Evolutionary conservation across 2,797 vertebrate species (phyloP), one percentile per base, ranked within the genome.

Genomic region (Chiloscyllium punctatum): DNA sequence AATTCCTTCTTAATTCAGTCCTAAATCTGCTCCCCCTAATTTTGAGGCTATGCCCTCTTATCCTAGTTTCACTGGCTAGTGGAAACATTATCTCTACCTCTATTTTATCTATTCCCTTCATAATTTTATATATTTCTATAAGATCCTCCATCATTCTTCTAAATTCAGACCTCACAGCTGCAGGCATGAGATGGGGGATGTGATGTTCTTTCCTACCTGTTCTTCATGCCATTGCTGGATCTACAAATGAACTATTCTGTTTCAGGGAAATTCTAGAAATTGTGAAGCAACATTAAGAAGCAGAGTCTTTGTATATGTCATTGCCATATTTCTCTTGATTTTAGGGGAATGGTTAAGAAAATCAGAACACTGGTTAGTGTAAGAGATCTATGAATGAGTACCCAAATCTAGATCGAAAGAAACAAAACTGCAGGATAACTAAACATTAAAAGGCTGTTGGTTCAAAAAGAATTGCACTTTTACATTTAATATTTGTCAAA

Each of bases 401-500:
- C 13, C 4, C 57, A 21, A 71, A 94, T 27, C 71, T 51, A 48
- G 33, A 69, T 9, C 27, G 30, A 53, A 86, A 66, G 82, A 27
- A 33, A 18, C 23, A 13, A 30, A 95, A 92, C 51, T 23, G 25
- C 53, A 37, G 8, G 5, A 66, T 51, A 66, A 42, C 30, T 69
- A n/a, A 62, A 79, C 69, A 62, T 72, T 4, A 62, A 91, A 37
- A 3, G 30, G 16, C 42, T 18, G 1, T 25, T 92, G 27, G 74
- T 84, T 51, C 33, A 95, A 82, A 79, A 68, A 42, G 57, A 82
- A 79, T 30, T 57, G 23, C 11, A 53, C 33, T 48, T 53, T n/a
- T 57, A 53, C 30, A 37, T 95, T 74, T 77, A 82, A 90, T 62
- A 37, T 79, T 69, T 82, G 53, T 62, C 77, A 95, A 95, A 77